Base-by-base conservation (phyloP, 2,113 vertebrate genomes). In the Engystomops pustulosus region DNA sequence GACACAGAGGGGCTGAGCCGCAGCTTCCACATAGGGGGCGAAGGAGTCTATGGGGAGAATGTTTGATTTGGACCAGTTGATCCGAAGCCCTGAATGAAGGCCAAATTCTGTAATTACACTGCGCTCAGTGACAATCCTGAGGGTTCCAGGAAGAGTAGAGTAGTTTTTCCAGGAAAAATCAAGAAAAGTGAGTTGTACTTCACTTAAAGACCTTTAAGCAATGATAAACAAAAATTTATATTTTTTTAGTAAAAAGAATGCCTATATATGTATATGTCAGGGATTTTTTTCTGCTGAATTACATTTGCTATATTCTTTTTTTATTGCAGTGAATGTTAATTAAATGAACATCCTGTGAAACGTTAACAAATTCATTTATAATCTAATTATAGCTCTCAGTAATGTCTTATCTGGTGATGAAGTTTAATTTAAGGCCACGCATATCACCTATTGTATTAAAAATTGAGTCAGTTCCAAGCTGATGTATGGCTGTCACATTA, bases 391-490 rank as follows among this genome's bases (percentile, higher is more conserved):
- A 75, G 25, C 44, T 77, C 34, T 76, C 72, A 51, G 71, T 77
- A 84, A 84, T 68, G 58, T 84, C 70, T 77, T 77, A 65, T 77
- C 44, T 53, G 62, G 72, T 84, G 68, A 84, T 84, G 72, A 84
- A 84, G 27, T 84, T 65, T 84, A 76, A 84, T 84, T 77, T 84
- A 84, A 45, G 71, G 44, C 34, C 45, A 20, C 27, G 51, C 58
- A 41, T 83, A 83, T 84, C 72, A 84, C 81, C 81, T 84, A 76
- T 58, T 77, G 74, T 38, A 77, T 84, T 84, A 77, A 58, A 68
- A 58, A 68, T 68, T 17, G 32, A 77, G 62, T 68, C 44, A 67
- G 58, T 41, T 77, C 44, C 72, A 41, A 45, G 3, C n/a, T 84
- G 72, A 84, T 84, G 41, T 77, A 84, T 76, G 44, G 44, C 81